Conservation (phyloP, 2,113 vertebrate species). For the Podiceps cristatus region DNA sequence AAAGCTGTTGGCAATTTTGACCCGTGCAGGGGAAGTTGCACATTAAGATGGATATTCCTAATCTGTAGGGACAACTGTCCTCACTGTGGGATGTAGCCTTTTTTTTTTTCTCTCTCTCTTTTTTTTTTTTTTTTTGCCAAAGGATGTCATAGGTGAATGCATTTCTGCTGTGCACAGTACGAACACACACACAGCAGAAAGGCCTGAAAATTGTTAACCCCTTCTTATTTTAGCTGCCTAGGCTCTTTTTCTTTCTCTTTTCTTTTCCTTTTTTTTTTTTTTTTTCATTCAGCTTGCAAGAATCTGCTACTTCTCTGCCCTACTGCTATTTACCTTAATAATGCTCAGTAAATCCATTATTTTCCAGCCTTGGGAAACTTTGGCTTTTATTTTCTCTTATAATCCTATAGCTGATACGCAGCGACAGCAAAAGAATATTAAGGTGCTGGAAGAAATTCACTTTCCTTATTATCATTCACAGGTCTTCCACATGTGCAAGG, state of each 20-base stretch:
- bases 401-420: slow-evolving; percentile 17
- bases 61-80: slow-evolving; percentile 70
- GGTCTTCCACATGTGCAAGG: not conserved
- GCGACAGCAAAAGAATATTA: not conserved
- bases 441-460: not conserved
- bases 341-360: slow-evolving; percentile 31
- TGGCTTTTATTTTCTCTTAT: slow-evolving; percentile 44
- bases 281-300: not conserved
- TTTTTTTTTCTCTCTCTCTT: not conserved
- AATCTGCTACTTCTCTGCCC: not conserved
- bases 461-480: not conserved
- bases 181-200: slow-evolving; percentile 38
- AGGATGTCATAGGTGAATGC: slow-evolving; percentile 70
- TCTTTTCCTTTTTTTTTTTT: not conserved
- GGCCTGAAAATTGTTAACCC: slow-evolving; percentile 51
- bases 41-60: slow-evolving; percentile 78
- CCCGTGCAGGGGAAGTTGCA: slow-evolving; percentile 78
- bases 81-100: slow-evolving; percentile 49
- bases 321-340: slow-evolving; percentile 38
- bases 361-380: slow-evolving; percentile 36
- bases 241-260: not conserved
- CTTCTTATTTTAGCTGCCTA: not conserved
- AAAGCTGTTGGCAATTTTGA: slow-evolving; percentile 79
- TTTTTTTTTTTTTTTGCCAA: slow-evolving; percentile 1
- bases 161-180: slow-evolving; percentile 54